Conservation (phyloP, 2,797 vertebrate genomes). For the Petrocephalus sullivani region DNA sequence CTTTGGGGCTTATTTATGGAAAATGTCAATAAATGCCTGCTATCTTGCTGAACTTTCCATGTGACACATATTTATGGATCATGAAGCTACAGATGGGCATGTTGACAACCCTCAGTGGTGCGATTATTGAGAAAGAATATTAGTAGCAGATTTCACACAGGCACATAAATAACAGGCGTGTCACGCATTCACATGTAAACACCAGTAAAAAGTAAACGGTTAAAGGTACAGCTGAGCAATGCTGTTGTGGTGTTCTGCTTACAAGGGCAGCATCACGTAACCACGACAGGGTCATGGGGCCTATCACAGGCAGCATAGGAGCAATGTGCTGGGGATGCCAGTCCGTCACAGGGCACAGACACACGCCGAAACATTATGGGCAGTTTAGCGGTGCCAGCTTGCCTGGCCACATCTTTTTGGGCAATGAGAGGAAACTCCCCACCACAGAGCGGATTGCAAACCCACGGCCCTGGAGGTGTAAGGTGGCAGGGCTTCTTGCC, state of each 20-base stretch:
- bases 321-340: background rate
- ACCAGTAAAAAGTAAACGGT: background rate
- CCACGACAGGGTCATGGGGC: background rate
- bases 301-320: background rate
- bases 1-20: slow-evolving; percentile 6
- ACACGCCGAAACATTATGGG: background rate
- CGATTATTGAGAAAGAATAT: background rate
- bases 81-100: background rate
- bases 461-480: background rate
- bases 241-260: background rate
- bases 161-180: background rate
- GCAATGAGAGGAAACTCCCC: background rate
- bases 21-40: background rate
- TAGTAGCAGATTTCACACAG: background rate
- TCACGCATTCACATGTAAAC: too few relatives aligned
- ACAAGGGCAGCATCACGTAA: background rate
- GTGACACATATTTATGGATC: slow-evolving; percentile 5
- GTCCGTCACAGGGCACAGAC: background rate
- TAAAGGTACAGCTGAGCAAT: background rate
- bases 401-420: background rate
- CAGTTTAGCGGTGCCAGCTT: background rate
- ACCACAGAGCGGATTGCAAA: background rate
- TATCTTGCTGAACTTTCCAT: background rate
- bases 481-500: background rate
- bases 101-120: background rate